Base-by-base conservation (phyloP, 2,888 invertebrate species). In the Dioctria linearis region DNA sequence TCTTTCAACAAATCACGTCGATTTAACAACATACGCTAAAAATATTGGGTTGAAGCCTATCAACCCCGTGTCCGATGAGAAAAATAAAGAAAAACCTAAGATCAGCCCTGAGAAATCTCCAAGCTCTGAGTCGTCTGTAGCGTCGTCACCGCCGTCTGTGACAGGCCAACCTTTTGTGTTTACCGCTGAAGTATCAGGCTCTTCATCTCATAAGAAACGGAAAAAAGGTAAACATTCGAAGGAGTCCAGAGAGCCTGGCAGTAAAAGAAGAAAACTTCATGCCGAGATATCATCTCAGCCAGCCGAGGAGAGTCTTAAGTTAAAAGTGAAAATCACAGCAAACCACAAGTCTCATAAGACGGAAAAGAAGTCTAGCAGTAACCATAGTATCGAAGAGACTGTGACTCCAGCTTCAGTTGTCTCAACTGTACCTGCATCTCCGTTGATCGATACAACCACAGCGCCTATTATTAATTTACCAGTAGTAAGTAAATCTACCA, bases 211-310 rank as follows among this genome's bases (percentile, higher is more conserved):
- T 81, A 91, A 91, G 84, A 91, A 91, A 85, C 87, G 91, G 46
- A 91, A 91, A 85, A 91, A 91, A 87, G 88, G 85, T 78, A 91
- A 91, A 84, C 91, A 91, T 85, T 91, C 91, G 2, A 91, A 90
- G 85, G 90, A 90, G 81, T 89, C 90, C 0, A 87, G 87, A 80
- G 87, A 88, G 61, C 82, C 81, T 2, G 69, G 87, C 59, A 86
- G 88, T 49, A 91, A 91, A 83, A 89, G 91, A 51, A 86, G 90
- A 61, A 91, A 91, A 85, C 84, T 91, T n/a, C 91, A 91, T 83
- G 91, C 91, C 0, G 91, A 91, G 84, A 91, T 91, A 69, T 87
- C 88, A 2, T 88, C 88, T 0, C 88, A 88, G 46, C 86, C 87
- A 2, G 88, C 90, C 37, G 90, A 91, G 80, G 90, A 90, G 79